Evolutionary conservation across 1,140 invertebrate species (phyloP), one percentile per base, ranked within the genome.

Genomic region (Drosophila sucinea): DNA sequence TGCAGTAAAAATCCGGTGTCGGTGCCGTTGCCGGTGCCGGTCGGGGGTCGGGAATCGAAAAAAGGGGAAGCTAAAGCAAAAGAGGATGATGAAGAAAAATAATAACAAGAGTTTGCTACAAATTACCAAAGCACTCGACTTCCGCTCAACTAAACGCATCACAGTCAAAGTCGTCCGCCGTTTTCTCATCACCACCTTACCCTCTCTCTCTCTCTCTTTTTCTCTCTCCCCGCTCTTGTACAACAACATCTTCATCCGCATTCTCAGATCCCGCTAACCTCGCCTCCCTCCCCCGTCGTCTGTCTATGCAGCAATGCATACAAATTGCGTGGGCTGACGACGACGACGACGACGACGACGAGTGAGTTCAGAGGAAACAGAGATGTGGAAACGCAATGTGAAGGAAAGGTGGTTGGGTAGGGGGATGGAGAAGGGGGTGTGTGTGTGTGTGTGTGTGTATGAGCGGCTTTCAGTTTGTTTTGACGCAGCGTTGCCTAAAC

Each of bases 121-220:
- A 89, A 89, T 86, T 86, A 66, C 76, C 77, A 76, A 86, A 86
- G 84, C 84, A 82, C 83, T 83, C 83, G 79, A 80, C 83, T 80
- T 86, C 83, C 83, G 83, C 73, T 84, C 73, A 83, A 77, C 84
- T 80, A 89, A 89, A 86, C 80, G 79, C 82, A 86, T 77, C 78
- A 65, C 67, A 73, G 72, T 80, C 72, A 63, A 75, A 77, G 69
- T 71, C 60, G 64, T 64, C 44, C 44, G 23, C 25, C 44, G 44
- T 51, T 51, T 51, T 51, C 44, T 27, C 44, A n/a, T 67, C 72
- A 67, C 67, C 54, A 67, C 71, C 72, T 56, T 54, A 17, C 33
- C 6, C 6, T 61, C 58, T 56, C 70, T 29, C 35, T 27, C 17
- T 17, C 17, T 29, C 6, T 32, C 38, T 5, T 33, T 27, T 6